Evolutionary conservation across 2,797 vertebrate species (phyloP).

Genomic region (Ptychadena robeensis): DNA sequence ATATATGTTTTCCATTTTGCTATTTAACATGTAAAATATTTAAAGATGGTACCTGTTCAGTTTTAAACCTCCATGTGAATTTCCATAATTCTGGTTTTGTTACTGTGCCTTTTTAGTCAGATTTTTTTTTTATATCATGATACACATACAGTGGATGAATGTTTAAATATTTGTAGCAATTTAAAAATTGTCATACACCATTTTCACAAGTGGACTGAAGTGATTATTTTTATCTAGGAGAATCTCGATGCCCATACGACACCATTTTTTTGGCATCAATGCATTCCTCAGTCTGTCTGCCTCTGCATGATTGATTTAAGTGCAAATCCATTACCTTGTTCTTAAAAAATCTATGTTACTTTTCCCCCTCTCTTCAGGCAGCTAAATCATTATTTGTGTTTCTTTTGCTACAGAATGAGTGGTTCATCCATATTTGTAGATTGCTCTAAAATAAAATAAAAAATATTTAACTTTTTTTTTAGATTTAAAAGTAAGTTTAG

Average conservation of each 20-base stretch:
- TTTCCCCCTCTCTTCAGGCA: constrained; percentile 34
- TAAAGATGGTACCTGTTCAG: constrained; percentile 82
- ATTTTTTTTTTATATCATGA: constrained; percentile 13
- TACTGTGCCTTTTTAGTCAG: constrained; percentile 90
- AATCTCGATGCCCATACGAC: constrained; percentile 12
- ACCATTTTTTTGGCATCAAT: neutral
- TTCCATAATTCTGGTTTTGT: constrained; percentile 78
- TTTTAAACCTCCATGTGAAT: constrained; percentile 77
- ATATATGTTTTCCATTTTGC: constrained; percentile 76
- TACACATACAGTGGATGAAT: constrained; percentile 61
- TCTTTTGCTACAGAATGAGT: constrained; percentile 8
- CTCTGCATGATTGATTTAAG: neutral
- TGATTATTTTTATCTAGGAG: neutral
- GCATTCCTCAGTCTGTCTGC: constrained; percentile 44
- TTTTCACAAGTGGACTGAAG: constrained; percentile 74
- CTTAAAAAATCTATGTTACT: neutral
- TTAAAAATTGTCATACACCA: constrained; percentile 69
- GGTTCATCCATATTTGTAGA: neutral
- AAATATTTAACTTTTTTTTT: constrained; percentile 13
- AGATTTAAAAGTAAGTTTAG: constrained; percentile 30
- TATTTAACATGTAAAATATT: constrained; percentile 82
- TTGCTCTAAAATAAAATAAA: constrained; percentile 15
- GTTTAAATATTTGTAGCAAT: constrained; percentile 60
- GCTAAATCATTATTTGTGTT: constrained; percentile 29
- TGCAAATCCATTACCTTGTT: neutral